A percentile compares a stretch with the other conserved stretches of the same genome.
phyloP scores from a whole-genome alignment of 2,113 vertebrate species.

The Morone chrysops region DNA sequence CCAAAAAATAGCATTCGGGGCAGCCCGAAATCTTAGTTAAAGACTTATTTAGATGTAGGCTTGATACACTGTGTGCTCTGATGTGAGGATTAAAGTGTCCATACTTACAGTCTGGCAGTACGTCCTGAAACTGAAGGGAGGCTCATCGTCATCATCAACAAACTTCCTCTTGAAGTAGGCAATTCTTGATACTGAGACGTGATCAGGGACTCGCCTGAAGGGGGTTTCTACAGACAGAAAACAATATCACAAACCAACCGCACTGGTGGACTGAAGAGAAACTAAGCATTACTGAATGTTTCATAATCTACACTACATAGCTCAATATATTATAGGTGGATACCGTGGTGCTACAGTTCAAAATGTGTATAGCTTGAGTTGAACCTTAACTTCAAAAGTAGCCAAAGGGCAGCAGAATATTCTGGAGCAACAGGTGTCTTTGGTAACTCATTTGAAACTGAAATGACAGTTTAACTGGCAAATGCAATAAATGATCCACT shows the following conservation, averaged over 20 bases:
- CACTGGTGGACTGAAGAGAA: neutral
- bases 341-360: neutral
- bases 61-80: neutral
- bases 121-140: slow-evolving; percentile 89
- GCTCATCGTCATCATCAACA: slow-evolving; percentile 93
- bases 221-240: slow-evolving; percentile 83
- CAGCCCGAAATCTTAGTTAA: too few relatives aligned
- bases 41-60: neutral
- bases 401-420: neutral
- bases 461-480: neutral
- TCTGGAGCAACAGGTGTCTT: neutral
- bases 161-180: slow-evolving; percentile 98
- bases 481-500: neutral
- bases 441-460: neutral
- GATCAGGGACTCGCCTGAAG: slow-evolving; percentile 90
- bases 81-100: neutral
- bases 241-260: neutral
- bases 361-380: neutral
- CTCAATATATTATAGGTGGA: neutral
- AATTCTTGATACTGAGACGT: slow-evolving; percentile 91
- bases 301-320: neutral
- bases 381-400: neutral
- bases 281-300: neutral
- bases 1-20: too few relatives aligned
- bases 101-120: slow-evolving; percentile 93